These are phyloP conservation scores for Blastobasis lacticolella DNA, from an alignment of 2,888 invertebrate genomes.

Conservation along the genomic window DNA sequence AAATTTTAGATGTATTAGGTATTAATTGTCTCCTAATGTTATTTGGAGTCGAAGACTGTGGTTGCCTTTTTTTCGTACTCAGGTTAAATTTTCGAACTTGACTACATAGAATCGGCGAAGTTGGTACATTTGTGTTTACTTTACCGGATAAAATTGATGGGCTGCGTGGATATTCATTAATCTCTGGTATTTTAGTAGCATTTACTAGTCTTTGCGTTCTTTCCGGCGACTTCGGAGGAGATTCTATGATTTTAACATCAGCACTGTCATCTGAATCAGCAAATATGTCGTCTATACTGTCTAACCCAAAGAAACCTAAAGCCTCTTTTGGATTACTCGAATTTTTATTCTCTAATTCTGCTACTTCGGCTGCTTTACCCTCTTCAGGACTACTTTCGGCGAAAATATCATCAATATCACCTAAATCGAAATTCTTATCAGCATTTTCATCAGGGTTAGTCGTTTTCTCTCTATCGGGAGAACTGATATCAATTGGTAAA, in stretches of 20 bases:
- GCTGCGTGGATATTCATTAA: conserved; percentile 21
- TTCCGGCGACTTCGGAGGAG: neutral
- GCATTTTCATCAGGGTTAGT: conserved; percentile 10
- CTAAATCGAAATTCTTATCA: conserved; percentile 54
- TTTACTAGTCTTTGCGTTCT: neutral
- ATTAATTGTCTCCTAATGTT: conserved; percentile 31
- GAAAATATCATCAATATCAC: conserved; percentile 55
- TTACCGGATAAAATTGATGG: conserved; percentile 57
- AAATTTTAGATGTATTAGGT: conserved; percentile 16
- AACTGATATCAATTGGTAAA: conserved; percentile 14
- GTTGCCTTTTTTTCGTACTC: conserved; percentile 30
- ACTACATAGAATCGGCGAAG: conserved; percentile 53
- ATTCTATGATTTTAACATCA: too few relatives aligned
- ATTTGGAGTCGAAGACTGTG: conserved; percentile 28
- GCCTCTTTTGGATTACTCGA: conserved; percentile 20
- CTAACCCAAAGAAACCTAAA: conserved; percentile 41
- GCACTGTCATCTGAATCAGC: conserved; percentile 36
- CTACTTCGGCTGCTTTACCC: conserved; percentile 14
- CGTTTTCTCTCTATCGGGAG: conserved; percentile 11
- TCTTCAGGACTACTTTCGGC: conserved; percentile 43
- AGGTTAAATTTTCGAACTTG: conserved; percentile 41
- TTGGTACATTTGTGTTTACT: conserved; percentile 19
- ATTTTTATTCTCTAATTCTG: conserved; percentile 15
- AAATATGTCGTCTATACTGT: conserved; percentile 55
- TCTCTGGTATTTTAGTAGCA: neutral